phyloP scores from a whole-genome alignment of 1,140 invertebrate genomes.

The Archegozetes longisetosus region DNA sequence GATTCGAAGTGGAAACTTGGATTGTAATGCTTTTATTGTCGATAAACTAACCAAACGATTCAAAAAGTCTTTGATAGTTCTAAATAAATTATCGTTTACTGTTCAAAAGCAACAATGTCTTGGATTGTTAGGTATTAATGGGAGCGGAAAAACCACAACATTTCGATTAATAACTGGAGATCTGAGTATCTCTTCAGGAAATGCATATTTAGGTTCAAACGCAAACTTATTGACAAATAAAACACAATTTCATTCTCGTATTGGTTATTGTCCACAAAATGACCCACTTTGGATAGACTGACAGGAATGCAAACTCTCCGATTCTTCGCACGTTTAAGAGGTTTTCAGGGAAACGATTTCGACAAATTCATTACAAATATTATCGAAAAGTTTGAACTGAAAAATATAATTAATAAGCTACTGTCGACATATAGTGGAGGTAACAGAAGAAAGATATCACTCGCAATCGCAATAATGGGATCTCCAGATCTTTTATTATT shows the following conservation, averaged over 20 bases:
- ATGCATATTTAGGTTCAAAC: slow-evolving; percentile 20
- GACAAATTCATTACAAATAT: slow-evolving; percentile 14
- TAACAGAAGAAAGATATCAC: slow-evolving; percentile 39
- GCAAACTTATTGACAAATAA: background rate
- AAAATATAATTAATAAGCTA: slow-evolving; percentile 21
- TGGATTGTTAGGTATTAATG: slow-evolving; percentile 30
- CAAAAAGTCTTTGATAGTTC: background rate
- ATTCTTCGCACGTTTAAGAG: slow-evolving; percentile 33
- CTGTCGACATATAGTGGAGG: slow-evolving; percentile 32
- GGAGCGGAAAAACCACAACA: slow-evolving; percentile 29
- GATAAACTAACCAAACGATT: slow-evolving; percentile 7
- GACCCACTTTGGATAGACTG: slow-evolving; percentile 33
- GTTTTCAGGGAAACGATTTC: slow-evolving; percentile 27
- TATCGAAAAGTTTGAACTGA: slow-evolving; percentile 14
- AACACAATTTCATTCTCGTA: slow-evolving; percentile 17
- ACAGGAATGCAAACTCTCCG: slow-evolving; percentile 30
- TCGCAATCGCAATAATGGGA: slow-evolving; percentile 34
- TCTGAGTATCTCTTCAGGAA: slow-evolving; percentile 25
- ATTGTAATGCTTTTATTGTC: background rate
- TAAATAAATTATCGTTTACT: slow-evolving; percentile 47
- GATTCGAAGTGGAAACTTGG: background rate
- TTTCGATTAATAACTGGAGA: slow-evolving; percentile 29
- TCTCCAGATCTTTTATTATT: slow-evolving; percentile 26
- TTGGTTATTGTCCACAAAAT: slow-evolving; percentile 37
- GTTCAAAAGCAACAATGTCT: slow-evolving; percentile 32